Conservation (phyloP, 2,888 invertebrate species). For the Ephialtes manifestator region DNA sequence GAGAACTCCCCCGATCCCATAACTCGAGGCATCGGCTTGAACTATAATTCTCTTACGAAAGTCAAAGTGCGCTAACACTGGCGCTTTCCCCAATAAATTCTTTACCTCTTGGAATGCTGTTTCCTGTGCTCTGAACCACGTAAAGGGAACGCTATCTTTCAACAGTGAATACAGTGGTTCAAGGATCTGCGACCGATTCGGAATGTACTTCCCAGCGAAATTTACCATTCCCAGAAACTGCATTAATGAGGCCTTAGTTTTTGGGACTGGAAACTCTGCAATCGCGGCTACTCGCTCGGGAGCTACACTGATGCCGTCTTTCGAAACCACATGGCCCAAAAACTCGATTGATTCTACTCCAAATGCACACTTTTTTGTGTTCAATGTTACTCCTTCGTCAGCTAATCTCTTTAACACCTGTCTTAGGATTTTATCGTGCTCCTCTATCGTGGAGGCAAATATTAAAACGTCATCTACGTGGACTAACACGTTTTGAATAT, state of each 20-base stretch:
- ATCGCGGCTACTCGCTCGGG: conserved; percentile 31
- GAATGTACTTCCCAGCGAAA: conserved; percentile 66
- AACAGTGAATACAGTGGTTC: conserved; percentile 66
- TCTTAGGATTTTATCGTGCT: conserved; percentile 68
- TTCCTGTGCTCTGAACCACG: conserved; percentile 54
- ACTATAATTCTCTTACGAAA: conserved; percentile 59
- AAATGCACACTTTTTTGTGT: conserved; percentile 75
- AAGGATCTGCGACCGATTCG: conserved; percentile 70
- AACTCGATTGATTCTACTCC: conserved; percentile 67
- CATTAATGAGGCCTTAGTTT: too few relatives aligned
- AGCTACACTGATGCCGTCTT: conserved; percentile 60
- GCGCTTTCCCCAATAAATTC: conserved; percentile 69
- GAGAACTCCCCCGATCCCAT: conserved; percentile 78
- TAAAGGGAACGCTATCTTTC: conserved; percentile 42
- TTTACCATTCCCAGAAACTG: conserved; percentile 42
- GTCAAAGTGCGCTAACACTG: conserved; percentile 77
- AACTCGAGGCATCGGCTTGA: conserved; percentile 77
- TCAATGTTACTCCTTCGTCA: conserved; percentile 73
- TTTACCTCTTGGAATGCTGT: conserved; percentile 76
- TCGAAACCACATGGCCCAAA: conserved; percentile 73
- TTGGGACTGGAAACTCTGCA: too few relatives aligned
- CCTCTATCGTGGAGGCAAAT: conserved; percentile 69
- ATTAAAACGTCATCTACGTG: conserved; percentile 75
- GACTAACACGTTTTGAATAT: conserved; percentile 67
- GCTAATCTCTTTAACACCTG: conserved; percentile 67